These are phyloP conservation scores for Cyanistes caeruleus DNA, from an alignment of 2,113 vertebrate species.

Conservation along the genomic window DNA sequence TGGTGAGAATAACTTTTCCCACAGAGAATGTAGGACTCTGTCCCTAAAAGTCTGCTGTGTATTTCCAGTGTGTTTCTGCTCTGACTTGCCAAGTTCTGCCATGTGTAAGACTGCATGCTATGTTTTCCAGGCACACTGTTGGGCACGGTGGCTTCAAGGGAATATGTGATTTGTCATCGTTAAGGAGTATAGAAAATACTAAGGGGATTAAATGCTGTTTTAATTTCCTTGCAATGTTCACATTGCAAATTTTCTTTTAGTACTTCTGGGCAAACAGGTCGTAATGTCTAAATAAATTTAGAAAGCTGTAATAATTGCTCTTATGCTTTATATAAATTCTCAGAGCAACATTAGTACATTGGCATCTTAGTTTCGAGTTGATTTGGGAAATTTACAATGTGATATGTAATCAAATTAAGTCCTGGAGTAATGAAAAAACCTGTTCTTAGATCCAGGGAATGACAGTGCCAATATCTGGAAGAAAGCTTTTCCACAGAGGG, in stretches of 20 bases:
- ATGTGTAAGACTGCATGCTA: not conserved
- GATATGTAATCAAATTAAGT: not conserved
- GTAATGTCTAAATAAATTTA: not conserved
- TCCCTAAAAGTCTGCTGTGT: not conserved
- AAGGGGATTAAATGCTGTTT: not conserved
- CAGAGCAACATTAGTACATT: not conserved
- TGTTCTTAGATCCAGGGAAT: not conserved
- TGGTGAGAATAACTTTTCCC: not conserved
- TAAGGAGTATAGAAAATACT: not conserved
- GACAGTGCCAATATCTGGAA: not conserved
- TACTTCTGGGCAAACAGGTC: not conserved
- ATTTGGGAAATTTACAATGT: fast-evolving
- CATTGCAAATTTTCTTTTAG: not conserved
- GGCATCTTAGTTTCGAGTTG: not conserved
- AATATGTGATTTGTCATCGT: not conserved
- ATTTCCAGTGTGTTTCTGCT: not conserved
- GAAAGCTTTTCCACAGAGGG: not conserved
- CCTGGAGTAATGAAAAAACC: not conserved
- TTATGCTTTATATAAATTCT: not conserved
- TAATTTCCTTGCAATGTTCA: not conserved
- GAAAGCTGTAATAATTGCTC: not conserved
- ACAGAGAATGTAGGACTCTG: not conserved
- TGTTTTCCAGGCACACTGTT: not conserved
- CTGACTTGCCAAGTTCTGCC: not conserved
- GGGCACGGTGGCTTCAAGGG: not conserved